Percentiles rank a stretch among this genome's conserved stretches.
Evolutionary conservation across 2,113 vertebrate genomes (phyloP).

Genomic region (Chamaetylas fuelleborni): DNA sequence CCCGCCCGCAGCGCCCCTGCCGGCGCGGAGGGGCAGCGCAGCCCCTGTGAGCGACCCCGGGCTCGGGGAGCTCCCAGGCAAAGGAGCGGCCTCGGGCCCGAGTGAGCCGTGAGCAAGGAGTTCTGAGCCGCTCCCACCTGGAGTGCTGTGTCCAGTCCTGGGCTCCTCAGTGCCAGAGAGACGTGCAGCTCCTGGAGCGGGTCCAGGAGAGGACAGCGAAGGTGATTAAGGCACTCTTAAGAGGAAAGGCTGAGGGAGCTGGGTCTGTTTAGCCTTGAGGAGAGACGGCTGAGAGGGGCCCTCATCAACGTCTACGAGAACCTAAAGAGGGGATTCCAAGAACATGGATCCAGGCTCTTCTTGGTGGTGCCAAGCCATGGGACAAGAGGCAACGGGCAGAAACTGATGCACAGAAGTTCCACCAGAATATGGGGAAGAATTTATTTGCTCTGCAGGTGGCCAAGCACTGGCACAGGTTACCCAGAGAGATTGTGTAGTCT

Average conservation of each 20-base stretch:
- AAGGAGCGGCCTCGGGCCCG: no score
- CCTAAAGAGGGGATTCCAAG: background rate
- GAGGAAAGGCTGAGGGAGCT: background rate
- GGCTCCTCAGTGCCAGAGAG: background rate
- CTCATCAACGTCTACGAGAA: no score
- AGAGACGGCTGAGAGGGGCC: background rate
- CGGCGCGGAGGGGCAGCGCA: background rate
- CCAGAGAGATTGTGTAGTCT: background rate
- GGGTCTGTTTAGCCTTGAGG: background rate
- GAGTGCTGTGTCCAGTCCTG: background rate
- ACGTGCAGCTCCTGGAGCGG: background rate
- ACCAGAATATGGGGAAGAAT: accelerated
- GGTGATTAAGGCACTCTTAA: background rate
- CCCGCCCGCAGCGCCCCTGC: background rate
- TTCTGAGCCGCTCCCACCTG: accelerated
- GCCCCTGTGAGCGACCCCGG: accelerated
- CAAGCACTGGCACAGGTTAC: accelerated
- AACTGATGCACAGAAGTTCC: background rate
- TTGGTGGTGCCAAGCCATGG: no score
- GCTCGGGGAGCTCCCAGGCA: accelerated
- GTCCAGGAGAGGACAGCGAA: no score
- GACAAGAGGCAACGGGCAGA: background rate
- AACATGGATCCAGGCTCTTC: background rate
- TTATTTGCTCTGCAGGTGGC: background rate
- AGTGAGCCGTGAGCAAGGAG: accelerated